A percentile compares a stretch with the other conserved stretches of the same genome.
These are phyloP conservation scores for Aurelia sp. DNA, from an alignment of 30 jellyfish, hydroid and myxozoan genomes.

Conservation along the genomic window DNA sequence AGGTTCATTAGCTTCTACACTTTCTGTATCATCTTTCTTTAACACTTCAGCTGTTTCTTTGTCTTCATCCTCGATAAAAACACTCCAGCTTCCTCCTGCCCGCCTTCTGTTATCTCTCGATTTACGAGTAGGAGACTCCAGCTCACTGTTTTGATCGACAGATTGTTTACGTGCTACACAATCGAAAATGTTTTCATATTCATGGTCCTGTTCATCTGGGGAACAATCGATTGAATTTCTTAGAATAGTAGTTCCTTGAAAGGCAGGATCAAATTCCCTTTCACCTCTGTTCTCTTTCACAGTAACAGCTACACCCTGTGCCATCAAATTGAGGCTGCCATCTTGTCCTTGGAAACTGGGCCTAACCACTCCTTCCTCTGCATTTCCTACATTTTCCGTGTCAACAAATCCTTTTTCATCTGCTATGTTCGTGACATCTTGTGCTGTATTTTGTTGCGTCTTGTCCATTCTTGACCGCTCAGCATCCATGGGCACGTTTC, in stretches of 20 bases:
- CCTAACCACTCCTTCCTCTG: conserved; percentile 9
- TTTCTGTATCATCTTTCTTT: background rate
- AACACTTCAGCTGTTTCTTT: conserved; percentile 9
- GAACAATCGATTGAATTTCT: background rate
- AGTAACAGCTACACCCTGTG: background rate
- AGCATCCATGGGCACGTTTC: conserved; percentile 6
- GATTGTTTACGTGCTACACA: conserved; percentile 6
- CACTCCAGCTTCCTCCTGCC: conserved; percentile 77
- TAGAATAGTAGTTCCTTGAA: background rate
- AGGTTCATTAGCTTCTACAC: conserved; percentile 25
- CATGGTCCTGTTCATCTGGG: conserved; percentile 47
- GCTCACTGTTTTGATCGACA: background rate
- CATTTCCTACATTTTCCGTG: background rate
- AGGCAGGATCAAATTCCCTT: background rate
- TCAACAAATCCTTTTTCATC: background rate
- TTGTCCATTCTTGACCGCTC: background rate
- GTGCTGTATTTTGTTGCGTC: background rate
- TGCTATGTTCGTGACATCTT: conserved; percentile 10
- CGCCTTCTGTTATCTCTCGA: conserved; percentile 49
- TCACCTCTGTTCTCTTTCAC: background rate
- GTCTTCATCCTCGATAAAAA: conserved; percentile 43
- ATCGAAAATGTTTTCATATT: conserved; percentile 66
- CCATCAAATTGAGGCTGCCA: background rate
- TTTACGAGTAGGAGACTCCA: conserved; percentile 32
- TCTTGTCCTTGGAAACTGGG: background rate